Base-by-base conservation (phyloP, 1,140 invertebrate genomes). In the Episyrphus balteatus region DNA sequence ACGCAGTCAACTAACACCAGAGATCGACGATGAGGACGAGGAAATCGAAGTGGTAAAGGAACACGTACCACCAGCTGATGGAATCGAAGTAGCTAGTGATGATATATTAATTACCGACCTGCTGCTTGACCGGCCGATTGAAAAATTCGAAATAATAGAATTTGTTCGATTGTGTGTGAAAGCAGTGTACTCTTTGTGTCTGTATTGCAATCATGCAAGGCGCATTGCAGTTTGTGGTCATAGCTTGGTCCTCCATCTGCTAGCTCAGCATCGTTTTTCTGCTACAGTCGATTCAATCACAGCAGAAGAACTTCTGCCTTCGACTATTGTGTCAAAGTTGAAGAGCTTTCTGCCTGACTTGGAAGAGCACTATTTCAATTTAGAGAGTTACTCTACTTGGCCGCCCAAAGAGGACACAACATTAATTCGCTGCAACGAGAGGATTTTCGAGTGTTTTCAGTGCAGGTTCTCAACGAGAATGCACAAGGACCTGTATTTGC, bases 171-270 rank as follows among this genome's bases (percentile, higher is more conserved):
- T 80, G 48, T 87, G 85, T 62, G 70, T 88, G 19, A 71, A 74
- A 48, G 75, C 75, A 2, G 82, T 84, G 0, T 78, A 79, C 56
- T 69, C 74, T 5, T 73, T 71, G 26, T 91, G 88, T 63, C 74
- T 87, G 30, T 90, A 87, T 59, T 91, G 87, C 57, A 86, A 87
- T 61, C 85, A 89, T 70, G 85, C 84, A 0, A 73, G 83, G 17
- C 80, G 82, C 50, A 86, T 90, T 52, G 82, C 85, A 2, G 84
- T 89, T 0, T 86, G 89, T 65, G 86, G 81, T 38, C 81, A 82
- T 61, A 83, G 88, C 55, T 60, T 91, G 34, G 79, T 80, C 2
- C 61, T 88, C 12, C 87, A 91, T 60, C 76, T 88, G 58, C 76
- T 89, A 3, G 73, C 78, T 5, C 76, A 86, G 57, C 87, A 90